phyloP scores from a whole-genome alignment of 2,888 invertebrate species.

The Lycia hirtaria region DNA sequence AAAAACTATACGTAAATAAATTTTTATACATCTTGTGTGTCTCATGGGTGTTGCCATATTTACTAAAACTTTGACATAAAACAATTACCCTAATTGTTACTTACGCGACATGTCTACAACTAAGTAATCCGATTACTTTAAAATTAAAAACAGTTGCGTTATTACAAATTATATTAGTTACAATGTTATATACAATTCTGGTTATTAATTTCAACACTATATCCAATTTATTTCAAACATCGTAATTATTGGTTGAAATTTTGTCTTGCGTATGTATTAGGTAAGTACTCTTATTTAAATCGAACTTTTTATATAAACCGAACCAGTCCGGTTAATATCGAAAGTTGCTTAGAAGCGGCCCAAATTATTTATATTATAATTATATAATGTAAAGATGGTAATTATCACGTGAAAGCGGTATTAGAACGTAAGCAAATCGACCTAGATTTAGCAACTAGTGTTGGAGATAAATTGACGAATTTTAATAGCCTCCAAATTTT shows the following conservation, averaged over 20 bases:
- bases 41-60: too few relatives aligned
- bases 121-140: too few relatives aligned
- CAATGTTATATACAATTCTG: neutral
- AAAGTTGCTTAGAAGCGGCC: constrained; percentile 41
- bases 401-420: constrained; percentile 42
- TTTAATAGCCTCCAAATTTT: constrained; percentile 1
- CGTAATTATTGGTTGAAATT: constrained; percentile 17
- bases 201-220: constrained; percentile 16
- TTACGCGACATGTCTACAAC: too few relatives aligned
- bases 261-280: constrained; percentile 12
- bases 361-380: constrained; percentile 38
- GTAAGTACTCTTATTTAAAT: constrained; percentile 5
- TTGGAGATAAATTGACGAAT: constrained; percentile 4
- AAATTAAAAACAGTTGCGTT: neutral
- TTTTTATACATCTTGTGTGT: too few relatives aligned
- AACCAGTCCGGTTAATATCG: constrained; percentile 35
- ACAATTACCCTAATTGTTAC: too few relatives aligned
- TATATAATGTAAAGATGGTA: constrained; percentile 42
- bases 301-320: constrained; percentile 27
- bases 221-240: constrained; percentile 15
- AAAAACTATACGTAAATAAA: too few relatives aligned
- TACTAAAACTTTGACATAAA: too few relatives aligned
- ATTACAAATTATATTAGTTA: too few relatives aligned
- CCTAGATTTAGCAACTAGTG: constrained; percentile 27
- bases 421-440: constrained; percentile 38